Base-by-base conservation (phyloP, 2,113 vertebrate genomes). In the Cichladusa arquata region DNA sequence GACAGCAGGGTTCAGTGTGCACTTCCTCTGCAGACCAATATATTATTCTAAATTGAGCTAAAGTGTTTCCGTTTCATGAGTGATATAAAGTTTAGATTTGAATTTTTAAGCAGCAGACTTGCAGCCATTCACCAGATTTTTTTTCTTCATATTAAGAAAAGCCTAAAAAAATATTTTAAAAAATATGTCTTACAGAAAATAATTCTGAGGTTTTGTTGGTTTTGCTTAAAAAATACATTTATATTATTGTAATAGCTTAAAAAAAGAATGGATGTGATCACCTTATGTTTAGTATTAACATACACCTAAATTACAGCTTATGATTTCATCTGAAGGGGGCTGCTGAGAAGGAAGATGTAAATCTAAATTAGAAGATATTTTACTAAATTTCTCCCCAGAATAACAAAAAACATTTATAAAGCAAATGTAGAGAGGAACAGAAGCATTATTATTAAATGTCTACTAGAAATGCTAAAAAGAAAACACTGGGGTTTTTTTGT, bases 31-130 rank as follows among this genome's bases (percentile, higher is more conserved):
- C 96, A 97, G 97, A 97, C 97, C 94, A 97, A 97, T 98, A 98
- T 97, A 97, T 98, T 98, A 97, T 96, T 96, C 97, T 97, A 98
- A 98, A 98, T 97, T 93, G 97, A 98, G 95, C 96, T 96, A 96
- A 98, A 97, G 95, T 97, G 98, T 97, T 98, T 98, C 97, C 96
- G 90, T 96, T 97, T 88, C 90, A 79, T 89, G 96, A 97, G 84
- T 85, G 92, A 96, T 89, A 92, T 73, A 89, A 97, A 96, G 95
- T 96, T 97, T 93, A 96, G 95, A 93, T 96, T 97, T 80, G 97
- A 96, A 85, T 72, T 96, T 97, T 94, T 67, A 92, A 81, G 85
- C 53, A 91, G 65, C 40, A 86, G 61, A 85, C 61, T 88, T 72
- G 65, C 64, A 85, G 50, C 86, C 82, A 61, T 58, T 87, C 61